Evolutionary conservation across 2,888 invertebrate species (phyloP), one percentile per base, ranked within the genome.

Genomic region (Pristionchus exspectatus): DNA sequence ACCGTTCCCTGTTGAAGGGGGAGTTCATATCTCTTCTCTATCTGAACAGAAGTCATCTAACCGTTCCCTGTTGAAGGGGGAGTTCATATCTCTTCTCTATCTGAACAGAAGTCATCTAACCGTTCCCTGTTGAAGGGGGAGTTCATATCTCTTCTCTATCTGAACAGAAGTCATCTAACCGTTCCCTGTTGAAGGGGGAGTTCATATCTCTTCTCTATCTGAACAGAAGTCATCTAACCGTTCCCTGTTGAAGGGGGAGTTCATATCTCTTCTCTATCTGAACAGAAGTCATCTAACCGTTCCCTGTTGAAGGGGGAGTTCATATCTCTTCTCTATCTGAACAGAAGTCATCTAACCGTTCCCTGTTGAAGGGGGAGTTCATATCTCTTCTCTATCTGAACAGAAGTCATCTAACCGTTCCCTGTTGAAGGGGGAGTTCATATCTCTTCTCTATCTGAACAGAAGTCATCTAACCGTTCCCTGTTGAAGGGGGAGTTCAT

Each of bases 121-220:
- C 2, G 77, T 77, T 77, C 77, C 77, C 44, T 77, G n/a, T n/a
- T n/a, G n/a, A n/a, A n/a, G n/a, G n/a, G n/a, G n/a, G n/a, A n/a
- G n/a, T n/a, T n/a, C n/a, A n/a, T n/a, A 50, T 77, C 77, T 77
- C 77, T 77, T 18, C 44, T 77, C 38, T 77, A 77, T 77, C 77
- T 77, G 7, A 77, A 44, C 24, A 44, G 21, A 10, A 44, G 24
- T 44, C 77, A 44, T 44, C 44, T 77, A 24, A 44, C 38, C 2
- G 77, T 77, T 77, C 77, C 77, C 44, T 77, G n/a, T n/a, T n/a
- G n/a, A n/a, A n/a, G n/a, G n/a, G n/a, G n/a, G n/a, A n/a, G n/a
- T n/a, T n/a, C n/a, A n/a, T n/a, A 50, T 77, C 77, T 77, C 77
- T 77, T 18, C 44, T 77, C 38, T 77, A 77, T 77, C 77, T 77